Evolutionary conservation across 2,113 vertebrate species (phyloP).

Genomic region (Dipodomys spectabilis): DNA sequence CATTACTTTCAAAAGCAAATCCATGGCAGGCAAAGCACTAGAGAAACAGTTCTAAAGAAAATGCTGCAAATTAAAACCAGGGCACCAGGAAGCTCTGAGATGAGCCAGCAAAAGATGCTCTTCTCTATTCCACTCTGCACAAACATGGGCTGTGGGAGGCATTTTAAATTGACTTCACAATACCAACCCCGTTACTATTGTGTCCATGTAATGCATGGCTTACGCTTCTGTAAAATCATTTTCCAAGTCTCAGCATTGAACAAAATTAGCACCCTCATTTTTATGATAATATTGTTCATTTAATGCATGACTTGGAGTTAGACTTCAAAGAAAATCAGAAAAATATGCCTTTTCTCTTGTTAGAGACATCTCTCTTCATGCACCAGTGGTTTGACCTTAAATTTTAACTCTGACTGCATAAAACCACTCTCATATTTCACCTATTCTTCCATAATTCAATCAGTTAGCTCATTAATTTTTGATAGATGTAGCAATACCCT

Average conservation of each 20-base stretch:
- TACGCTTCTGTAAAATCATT: constrained; percentile 78
- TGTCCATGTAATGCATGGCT: constrained; percentile 78
- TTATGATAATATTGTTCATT: constrained; percentile 89
- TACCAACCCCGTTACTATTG: constrained; percentile 65
- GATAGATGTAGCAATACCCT: constrained; percentile 76
- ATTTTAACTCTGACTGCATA: constrained; percentile 79
- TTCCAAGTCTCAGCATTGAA: constrained; percentile 71
- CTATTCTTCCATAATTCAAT: constrained; percentile 79
- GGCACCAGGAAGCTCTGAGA: constrained; percentile 50
- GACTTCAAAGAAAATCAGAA: constrained; percentile 88
- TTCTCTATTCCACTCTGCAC: constrained; percentile 52
- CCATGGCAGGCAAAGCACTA: constrained; percentile 17
- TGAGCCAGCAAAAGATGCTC: constrained; percentile 56
- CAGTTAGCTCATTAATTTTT: constrained; percentile 80
- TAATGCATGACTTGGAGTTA: constrained; percentile 90
- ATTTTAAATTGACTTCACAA: constrained; percentile 75
- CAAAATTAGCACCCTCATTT: constrained; percentile 85
- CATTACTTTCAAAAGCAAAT: constrained; percentile 72
- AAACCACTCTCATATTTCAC: constrained; percentile 75
- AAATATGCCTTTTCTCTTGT: constrained; percentile 80
- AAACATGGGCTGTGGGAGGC: constrained; percentile 41
- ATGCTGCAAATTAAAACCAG: constrained; percentile 77
- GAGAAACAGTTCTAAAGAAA: constrained; percentile 64
- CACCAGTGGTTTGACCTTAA: constrained; percentile 79
- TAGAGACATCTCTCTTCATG: constrained; percentile 76